phyloP scores from a whole-genome alignment of 1,140 invertebrate species.

The Microplitis mediator region DNA sequence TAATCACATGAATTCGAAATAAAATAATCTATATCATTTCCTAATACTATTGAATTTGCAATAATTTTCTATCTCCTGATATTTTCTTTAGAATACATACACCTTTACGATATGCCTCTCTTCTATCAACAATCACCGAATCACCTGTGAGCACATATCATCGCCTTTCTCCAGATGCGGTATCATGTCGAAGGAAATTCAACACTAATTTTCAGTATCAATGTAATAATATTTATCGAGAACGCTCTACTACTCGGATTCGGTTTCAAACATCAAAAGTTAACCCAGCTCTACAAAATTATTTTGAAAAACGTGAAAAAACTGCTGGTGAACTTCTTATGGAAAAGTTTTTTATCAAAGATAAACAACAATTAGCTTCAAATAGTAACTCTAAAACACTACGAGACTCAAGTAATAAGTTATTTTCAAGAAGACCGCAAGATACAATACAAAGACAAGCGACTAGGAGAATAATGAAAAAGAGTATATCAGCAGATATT shows the following conservation, averaged over 20 bases:
- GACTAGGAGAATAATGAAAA: constrained; percentile 52
- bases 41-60: too few relatives aligned
- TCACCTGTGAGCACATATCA: constrained; percentile 53
- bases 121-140: constrained; percentile 76
- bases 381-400: neutral
- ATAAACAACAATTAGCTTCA: constrained; percentile 61
- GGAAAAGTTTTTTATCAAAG: constrained; percentile 76
- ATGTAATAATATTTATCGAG: constrained; percentile 43
- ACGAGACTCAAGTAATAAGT: too few relatives aligned
- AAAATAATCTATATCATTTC: too few relatives aligned
- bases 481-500: constrained; percentile 51
- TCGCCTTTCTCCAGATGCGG: constrained; percentile 40
- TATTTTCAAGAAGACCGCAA: constrained; percentile 9
- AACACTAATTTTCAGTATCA: constrained; percentile 37
- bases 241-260: constrained; percentile 53
- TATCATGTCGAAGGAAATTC: constrained; percentile 50
- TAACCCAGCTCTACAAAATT: constrained; percentile 56
- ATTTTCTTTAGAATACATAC: constrained; percentile 53
- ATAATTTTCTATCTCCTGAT: too few relatives aligned
- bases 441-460: constrained; percentile 45
- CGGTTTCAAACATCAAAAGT: constrained; percentile 61
- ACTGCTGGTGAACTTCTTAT: constrained; percentile 74
- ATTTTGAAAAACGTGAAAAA: constrained; percentile 62
- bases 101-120: constrained; percentile 70
- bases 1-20: too few relatives aligned